Conservation (phyloP, 2,113 vertebrate genomes). For the Tor tambroides region DNA sequence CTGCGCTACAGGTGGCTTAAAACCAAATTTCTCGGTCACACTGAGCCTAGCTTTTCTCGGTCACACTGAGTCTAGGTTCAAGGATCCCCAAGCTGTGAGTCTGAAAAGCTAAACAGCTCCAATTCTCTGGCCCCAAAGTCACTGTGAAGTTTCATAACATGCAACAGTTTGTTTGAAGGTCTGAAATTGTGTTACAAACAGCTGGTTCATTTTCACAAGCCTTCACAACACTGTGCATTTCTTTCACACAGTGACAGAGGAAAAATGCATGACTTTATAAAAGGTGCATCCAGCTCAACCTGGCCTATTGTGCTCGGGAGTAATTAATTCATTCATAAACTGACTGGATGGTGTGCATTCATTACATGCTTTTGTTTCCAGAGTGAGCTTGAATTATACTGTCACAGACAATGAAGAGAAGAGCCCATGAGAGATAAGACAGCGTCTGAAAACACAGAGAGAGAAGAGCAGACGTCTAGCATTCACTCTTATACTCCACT, state of each 20-base stretch:
- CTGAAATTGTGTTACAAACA: neutral
- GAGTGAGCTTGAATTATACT: conserved; percentile 36
- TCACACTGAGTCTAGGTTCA: too few relatives aligned
- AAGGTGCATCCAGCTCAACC: conserved; percentile 9
- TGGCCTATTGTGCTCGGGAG: conserved; percentile 45
- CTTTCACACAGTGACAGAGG: conserved; percentile 15
- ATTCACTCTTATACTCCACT: neutral
- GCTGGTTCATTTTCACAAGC: conserved; percentile 34
- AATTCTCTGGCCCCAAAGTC: neutral
- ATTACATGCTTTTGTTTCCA: conserved; percentile 53
- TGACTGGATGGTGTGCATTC: conserved; percentile 48
- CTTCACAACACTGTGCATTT: neutral
- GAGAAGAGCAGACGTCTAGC: neutral
- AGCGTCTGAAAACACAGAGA: neutral
- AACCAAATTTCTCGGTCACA: too few relatives aligned
- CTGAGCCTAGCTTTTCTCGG: too few relatives aligned
- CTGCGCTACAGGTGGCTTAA: too few relatives aligned
- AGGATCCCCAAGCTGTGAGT: too few relatives aligned
- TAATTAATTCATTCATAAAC: conserved; percentile 60
- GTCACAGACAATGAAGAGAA: conserved; percentile 28
- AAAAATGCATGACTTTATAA: neutral
- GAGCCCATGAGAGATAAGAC: conserved; percentile 22
- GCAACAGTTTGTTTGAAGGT: conserved; percentile 9
- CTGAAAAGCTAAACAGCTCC: too few relatives aligned
- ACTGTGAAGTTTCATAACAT: neutral